Conservation (phyloP, 2,113 vertebrate genomes). For the Xiphorhynchus elegans region DNA sequence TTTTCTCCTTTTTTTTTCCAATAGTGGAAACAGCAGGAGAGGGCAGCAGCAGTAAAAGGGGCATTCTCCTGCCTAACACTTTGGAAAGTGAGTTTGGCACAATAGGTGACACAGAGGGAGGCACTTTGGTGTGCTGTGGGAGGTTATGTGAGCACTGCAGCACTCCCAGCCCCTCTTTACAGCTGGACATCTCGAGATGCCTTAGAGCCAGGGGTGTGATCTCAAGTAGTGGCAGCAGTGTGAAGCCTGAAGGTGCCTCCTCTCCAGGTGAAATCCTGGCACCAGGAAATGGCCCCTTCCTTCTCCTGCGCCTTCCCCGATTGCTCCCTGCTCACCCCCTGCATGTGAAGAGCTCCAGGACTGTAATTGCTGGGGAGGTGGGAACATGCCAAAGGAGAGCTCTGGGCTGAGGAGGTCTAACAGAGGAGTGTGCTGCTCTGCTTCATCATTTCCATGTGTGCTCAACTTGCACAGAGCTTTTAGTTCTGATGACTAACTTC, state of each 20-base stretch:
- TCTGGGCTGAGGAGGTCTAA: not conserved
- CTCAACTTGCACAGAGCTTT: not conserved
- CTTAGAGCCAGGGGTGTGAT: accelerated
- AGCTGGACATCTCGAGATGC: not conserved
- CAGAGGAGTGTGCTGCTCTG: not conserved
- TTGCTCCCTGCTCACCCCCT: not conserved
- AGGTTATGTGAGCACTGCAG: not conserved
- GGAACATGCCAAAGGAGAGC: not conserved
- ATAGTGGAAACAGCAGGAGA: not conserved
- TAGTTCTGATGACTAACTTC: constrained; percentile 43
- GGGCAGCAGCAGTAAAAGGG: not conserved
- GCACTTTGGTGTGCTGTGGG: not conserved
- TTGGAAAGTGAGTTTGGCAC: accelerated
- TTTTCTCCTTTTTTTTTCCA: not conserved
- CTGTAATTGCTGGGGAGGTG: not conserved
- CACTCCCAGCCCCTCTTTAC: not conserved
- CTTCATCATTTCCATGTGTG: constrained; percentile 49
- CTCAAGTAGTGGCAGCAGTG: accelerated
- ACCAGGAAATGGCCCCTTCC: not conserved
- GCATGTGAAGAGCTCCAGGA: accelerated
- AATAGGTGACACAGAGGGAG: not conserved
- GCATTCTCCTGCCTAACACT: not conserved
- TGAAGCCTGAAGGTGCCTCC: not conserved
- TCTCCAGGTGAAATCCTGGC: not conserved
- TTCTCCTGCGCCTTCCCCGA: not conserved